phyloP scores from a whole-genome alignment of 2,888 invertebrate genomes.

The Phania funesta region DNA sequence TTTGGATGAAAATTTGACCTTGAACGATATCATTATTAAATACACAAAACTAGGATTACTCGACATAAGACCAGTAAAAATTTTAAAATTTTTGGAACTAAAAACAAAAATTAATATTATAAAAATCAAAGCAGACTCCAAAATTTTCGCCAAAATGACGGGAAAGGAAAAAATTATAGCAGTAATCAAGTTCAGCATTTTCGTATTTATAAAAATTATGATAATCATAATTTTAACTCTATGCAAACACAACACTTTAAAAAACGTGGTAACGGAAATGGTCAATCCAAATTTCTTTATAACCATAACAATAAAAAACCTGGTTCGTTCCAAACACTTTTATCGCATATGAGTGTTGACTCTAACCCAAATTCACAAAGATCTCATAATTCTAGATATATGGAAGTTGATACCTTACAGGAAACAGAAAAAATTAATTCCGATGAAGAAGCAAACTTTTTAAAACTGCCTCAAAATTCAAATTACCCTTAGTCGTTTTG shows the following conservation, averaged over 20 bases:
- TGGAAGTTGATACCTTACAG: too few species aligned
- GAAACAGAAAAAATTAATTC: too few species aligned
- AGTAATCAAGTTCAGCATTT: too few species aligned
- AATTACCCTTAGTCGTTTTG: neutral
- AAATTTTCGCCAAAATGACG: neutral
- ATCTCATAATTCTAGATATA: too few species aligned
- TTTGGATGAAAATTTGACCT: neutral
- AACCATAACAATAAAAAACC: neutral
- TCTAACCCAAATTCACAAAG: too few species aligned
- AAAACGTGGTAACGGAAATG: neutral
- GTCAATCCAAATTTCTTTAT: neutral
- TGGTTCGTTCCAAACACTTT: neutral
- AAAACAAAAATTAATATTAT: neutral
- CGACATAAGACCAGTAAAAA: neutral
- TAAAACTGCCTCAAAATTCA: conserved; percentile 7
- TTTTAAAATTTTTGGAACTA: neutral
- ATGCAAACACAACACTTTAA: too few species aligned
- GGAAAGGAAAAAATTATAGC: neutral
- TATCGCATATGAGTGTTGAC: too few species aligned
- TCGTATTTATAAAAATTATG: too few species aligned
- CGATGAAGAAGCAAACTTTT: too few species aligned
- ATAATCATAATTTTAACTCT: too few species aligned
- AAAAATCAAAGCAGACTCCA: neutral
- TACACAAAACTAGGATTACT: neutral
- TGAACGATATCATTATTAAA: neutral